These are phyloP conservation scores for Lethenteron reissneri DNA, from an alignment of 2,113 vertebrate genomes.

Conservation along the genomic window DNA sequence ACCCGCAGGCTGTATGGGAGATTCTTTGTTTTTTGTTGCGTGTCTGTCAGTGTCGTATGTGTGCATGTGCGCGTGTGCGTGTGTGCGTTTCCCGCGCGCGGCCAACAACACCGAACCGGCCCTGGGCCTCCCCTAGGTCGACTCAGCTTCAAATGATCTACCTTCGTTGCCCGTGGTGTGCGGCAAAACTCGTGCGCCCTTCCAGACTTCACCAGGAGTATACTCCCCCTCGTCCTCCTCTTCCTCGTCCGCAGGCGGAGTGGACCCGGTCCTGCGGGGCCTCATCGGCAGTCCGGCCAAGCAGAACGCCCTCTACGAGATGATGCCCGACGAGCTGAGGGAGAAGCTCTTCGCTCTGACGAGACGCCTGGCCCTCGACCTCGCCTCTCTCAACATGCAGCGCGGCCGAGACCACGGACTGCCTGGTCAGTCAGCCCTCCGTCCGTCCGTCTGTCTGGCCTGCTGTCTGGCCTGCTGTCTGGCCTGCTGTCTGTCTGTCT, in stretches of 20 bases:
- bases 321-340: constrained; percentile 38
- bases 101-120: too few relatives aligned
- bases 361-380: constrained; percentile 37
- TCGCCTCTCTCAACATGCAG: constrained; percentile 46
- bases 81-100: too few relatives aligned
- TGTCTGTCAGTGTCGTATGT: too few relatives aligned
- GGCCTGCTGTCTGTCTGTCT: background rate
- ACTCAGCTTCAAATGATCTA: too few relatives aligned
- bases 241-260: constrained; percentile 7
- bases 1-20: too few relatives aligned
- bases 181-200: too few relatives aligned
- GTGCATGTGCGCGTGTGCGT: too few relatives aligned
- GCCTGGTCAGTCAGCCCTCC: constrained; percentile 20
- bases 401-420: constrained; percentile 38
- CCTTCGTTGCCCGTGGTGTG: too few relatives aligned
- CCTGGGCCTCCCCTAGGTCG: too few relatives aligned
- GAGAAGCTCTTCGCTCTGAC: constrained; percentile 43
- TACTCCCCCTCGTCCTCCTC: too few relatives aligned
- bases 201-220: too few relatives aligned
- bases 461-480: background rate
- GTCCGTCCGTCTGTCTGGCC: background rate
- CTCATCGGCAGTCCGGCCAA: constrained; percentile 34
- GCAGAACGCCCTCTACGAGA: constrained; percentile 35
- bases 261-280: constrained; percentile 37
- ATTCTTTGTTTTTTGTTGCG: too few relatives aligned